Base-by-base conservation (phyloP, 2,888 invertebrate genomes). In the Morpho helenor region DNA sequence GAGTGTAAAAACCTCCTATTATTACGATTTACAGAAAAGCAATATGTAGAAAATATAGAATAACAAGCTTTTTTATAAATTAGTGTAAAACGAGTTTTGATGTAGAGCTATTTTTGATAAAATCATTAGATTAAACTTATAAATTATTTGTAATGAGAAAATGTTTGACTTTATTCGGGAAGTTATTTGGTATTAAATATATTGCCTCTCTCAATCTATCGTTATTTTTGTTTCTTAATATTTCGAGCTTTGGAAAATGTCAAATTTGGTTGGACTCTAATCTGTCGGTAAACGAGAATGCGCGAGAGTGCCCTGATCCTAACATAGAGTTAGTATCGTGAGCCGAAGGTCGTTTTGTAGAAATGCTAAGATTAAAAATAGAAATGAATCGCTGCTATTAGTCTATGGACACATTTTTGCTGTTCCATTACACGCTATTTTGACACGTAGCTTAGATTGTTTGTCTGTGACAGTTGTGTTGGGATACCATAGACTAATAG, bases 251-350 rank as follows among this genome's bases (percentile, higher is more conserved):
- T 49, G 49, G 16, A 16, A 49, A 49, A 49, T 49, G 41, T 16
- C 49, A 49, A 41, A 49, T 40, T 49, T 49, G 39, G 4, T 10
- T 49, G 49, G 31, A 40, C 8, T 42, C 9, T 49, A 8, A 49
- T 10, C 49, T 8, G 23, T 40, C 51, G 39, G 10, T 23, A 7
- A 3, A 31, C 5, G 31, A 31, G 31, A 31, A 31, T 31, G 31
- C 31, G 48, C 16, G 23, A 55, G 40, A 77, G 80, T 81, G 80
- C 68, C 74, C 74, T 47, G 48, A 52, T 49, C 50, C 70, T 74
- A 74, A 73, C 65, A 72, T 77, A 80, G 72, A 74, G 59, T 59
- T 53, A 52, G 75, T 67, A 74, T 68, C 72, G 68, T 74, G 71
- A 72, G 68, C 67, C 63, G 68, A 66, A 59, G 56, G 62, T 61